Evolutionary conservation across 2,888 invertebrate genomes (phyloP), one percentile per base, ranked within the genome.

Genomic region (Drosophila setosimentum): DNA sequence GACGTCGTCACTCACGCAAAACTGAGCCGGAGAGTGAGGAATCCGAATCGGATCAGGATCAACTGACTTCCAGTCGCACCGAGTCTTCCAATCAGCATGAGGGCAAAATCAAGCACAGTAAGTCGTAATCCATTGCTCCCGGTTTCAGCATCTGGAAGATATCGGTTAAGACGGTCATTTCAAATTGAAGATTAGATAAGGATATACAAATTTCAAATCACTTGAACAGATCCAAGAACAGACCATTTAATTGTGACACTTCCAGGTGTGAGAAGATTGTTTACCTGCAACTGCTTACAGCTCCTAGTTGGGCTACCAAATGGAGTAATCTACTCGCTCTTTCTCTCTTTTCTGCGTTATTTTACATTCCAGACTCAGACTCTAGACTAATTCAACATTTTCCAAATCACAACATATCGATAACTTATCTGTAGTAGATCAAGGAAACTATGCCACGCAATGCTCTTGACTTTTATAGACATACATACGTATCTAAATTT

Each of bases 81-180:
- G 96, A 96, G 93, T 96, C 96, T 84, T 96, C 96, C 92, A 96
- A 96, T 93, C 96, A 96, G 89, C 94, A 96, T 84, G 96, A 96
- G 91, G 94, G 95, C 91, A 96, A 96, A 93, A 94, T 95, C 88
- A 96, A 96, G 93, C 95, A 95, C 93, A 95, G 95, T 95, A 94
- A 94, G 95, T 94, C 18, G 10, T 7, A 57, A 70, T 29, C 51
- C 53, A n/a, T 10, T 42, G 24, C 29, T 18, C 42, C n/a, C 18
- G 18, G 33, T 57, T 42, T 35, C 32, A 33, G 35, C 49, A 65
- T 8, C 71, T 37, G 60, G 37, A 33, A 64, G 62, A 49, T 40
- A 29, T 16, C 57, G 62, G 48, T 40, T 58, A 50, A 40, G 24
- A n/a, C 42, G 66, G 18, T 55, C 42, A 29, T 62, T 68, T 61